Evolutionary conservation across 1,140 invertebrate genomes (phyloP).

Genomic region (Apis florea): DNA sequence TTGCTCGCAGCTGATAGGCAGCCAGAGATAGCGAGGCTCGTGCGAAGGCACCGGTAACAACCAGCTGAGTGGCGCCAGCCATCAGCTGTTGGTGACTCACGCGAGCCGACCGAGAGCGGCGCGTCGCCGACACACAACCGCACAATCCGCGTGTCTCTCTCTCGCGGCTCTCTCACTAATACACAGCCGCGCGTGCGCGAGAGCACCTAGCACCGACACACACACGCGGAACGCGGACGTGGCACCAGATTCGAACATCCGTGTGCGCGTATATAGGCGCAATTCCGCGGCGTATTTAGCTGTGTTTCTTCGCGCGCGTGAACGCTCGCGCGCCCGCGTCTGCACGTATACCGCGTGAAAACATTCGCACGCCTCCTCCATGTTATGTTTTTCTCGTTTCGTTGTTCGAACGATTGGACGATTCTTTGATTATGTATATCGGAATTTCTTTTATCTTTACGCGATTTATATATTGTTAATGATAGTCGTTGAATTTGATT

Average conservation of each 20-base stretch:
- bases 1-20: conserved; percentile 68
- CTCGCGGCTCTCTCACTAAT: neutral
- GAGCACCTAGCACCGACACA: conserved; percentile 1
- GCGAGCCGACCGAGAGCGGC: conserved; percentile 57
- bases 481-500: too few relatives aligned
- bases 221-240: conserved; percentile 15
- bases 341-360: neutral
- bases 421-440: too few relatives aligned
- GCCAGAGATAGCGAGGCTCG: conserved; percentile 65
- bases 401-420: neutral
- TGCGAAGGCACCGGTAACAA: conserved; percentile 72
- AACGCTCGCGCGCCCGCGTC: neutral
- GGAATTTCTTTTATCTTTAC: neutral
- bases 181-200: conserved; percentile 15
- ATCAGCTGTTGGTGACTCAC: conserved; percentile 78
- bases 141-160: conserved; percentile 22
- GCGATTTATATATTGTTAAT: neutral
- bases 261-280: neutral
- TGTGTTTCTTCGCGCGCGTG: conserved; percentile 3
- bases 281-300: conserved; percentile 20
- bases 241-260: conserved; percentile 19
- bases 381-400: conserved; percentile 21
- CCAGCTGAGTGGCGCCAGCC: conserved; percentile 79
- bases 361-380: conserved; percentile 27
- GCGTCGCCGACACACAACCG: conserved; percentile 25